A percentile compares a stretch with the other conserved stretches of the same genome.
Evolutionary conservation across 2,888 invertebrate species (phyloP).

Genomic region (Lasioglossum zephyrum): DNA sequence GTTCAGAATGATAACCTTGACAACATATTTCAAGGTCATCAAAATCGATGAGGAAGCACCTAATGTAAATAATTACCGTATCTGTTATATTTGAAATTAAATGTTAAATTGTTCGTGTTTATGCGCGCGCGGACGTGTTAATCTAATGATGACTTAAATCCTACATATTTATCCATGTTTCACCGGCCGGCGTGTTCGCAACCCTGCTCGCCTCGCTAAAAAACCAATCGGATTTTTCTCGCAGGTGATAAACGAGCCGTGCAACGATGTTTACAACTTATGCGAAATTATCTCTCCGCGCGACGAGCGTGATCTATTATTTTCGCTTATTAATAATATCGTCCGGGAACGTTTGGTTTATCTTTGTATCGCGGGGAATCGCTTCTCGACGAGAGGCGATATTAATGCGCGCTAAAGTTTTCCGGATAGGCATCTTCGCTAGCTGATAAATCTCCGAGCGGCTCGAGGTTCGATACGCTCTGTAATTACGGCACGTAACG

Average conservation of each 20-base stretch:
- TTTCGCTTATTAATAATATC: slow-evolving; percentile 54
- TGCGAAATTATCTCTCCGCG: slow-evolving; percentile 27
- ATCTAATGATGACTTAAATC: too few species aligned
- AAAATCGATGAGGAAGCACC: too few species aligned
- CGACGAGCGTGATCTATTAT: slow-evolving; percentile 42
- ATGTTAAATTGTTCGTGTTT: too few species aligned
- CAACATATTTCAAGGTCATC: too few species aligned
- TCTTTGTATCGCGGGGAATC: slow-evolving; percentile 41
- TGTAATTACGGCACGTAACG: slow-evolving; percentile 71
- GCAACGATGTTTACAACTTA: not conserved
- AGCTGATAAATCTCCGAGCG: slow-evolving; percentile 67
- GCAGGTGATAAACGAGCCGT: slow-evolving; percentile 2
- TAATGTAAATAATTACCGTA: too few species aligned
- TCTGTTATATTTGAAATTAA: too few species aligned
- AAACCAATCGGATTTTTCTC: slow-evolving; percentile 1
- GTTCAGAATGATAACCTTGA: too few species aligned
- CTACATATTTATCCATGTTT: not conserved
- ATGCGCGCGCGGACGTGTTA: too few species aligned
- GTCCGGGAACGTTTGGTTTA: slow-evolving; percentile 33
- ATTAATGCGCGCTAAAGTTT: slow-evolving; percentile 55
- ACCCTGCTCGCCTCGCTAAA: not conserved
- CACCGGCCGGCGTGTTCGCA: not conserved
- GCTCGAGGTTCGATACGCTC: slow-evolving; percentile 61
- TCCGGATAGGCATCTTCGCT: slow-evolving; percentile 67
- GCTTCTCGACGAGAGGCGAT: slow-evolving; percentile 38